phyloP scores from a whole-genome alignment of 1,140 invertebrate species.

The Octopus sinensis region DNA sequence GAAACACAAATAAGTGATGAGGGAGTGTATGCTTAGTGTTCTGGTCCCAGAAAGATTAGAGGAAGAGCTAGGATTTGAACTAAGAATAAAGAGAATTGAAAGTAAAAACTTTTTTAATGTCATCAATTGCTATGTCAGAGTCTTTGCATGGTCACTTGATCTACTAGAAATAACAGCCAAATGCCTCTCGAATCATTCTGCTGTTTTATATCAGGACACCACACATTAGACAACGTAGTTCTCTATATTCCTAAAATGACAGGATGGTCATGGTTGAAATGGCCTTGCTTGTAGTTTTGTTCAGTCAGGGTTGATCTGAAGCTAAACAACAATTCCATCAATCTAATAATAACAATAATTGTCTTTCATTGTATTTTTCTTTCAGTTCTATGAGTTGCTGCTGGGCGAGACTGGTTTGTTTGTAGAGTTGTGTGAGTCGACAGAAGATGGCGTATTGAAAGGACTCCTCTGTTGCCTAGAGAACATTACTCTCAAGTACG shows the following conservation, averaged over 20 bases:
- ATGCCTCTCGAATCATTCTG: background rate
- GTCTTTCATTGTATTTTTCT: constrained; percentile 16
- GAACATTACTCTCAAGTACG: constrained; percentile 44
- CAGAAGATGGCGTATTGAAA: constrained; percentile 37
- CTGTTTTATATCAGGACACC: background rate
- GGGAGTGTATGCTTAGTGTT: too few relatives aligned
- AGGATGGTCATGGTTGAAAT: background rate
- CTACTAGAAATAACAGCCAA: too few relatives aligned
- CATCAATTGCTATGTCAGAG: too few relatives aligned
- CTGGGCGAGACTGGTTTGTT: constrained; percentile 47
- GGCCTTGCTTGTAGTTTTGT: background rate
- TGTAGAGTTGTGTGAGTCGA: constrained; percentile 35
- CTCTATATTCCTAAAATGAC: background rate
- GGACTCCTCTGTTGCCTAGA: constrained; percentile 48
- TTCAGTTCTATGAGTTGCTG: constrained; percentile 49
- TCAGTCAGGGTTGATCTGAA: background rate
- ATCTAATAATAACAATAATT: background rate
- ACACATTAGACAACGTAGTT: background rate
- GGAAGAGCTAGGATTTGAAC: too few relatives aligned
- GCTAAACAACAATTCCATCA: background rate
- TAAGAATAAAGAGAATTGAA: too few relatives aligned
- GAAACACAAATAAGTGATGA: too few relatives aligned
- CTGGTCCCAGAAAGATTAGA: too few relatives aligned
- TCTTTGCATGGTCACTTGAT: too few relatives aligned
- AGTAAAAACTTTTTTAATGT: too few relatives aligned